phyloP scores from a whole-genome alignment of 2,113 vertebrate species.

The Rhombomys opimus region DNA sequence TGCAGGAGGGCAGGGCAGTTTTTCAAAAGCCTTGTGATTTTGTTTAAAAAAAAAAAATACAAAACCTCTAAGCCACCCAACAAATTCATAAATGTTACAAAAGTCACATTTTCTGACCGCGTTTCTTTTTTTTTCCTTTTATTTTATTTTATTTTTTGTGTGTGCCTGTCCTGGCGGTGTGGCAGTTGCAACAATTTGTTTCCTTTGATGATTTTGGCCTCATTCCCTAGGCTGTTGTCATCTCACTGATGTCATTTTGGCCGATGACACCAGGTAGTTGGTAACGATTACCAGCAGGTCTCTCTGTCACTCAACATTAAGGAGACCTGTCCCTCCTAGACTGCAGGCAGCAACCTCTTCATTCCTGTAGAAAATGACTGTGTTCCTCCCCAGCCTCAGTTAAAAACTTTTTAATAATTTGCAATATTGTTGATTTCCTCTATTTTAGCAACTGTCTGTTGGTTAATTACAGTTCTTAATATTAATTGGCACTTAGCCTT shows the following conservation, averaged over 20 bases:
- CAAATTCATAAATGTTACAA: constrained; percentile 47
- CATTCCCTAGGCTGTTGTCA: constrained; percentile 61
- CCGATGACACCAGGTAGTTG: constrained; percentile 72
- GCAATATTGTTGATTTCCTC: constrained; percentile 48
- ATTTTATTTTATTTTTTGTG: not conserved
- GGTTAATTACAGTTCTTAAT: constrained; percentile 81
- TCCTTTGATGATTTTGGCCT: constrained; percentile 70
- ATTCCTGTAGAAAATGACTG: constrained; percentile 27
- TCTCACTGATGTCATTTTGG: constrained; percentile 68
- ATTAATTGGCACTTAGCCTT: constrained; percentile 73
- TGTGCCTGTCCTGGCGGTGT: constrained; percentile 59
- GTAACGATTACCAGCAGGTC: constrained; percentile 15
- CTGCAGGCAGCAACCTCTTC: not conserved
- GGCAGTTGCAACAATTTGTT: constrained; percentile 44
- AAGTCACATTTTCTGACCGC: constrained; percentile 63
- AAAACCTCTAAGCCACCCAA: not conserved
- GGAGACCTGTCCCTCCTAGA: not conserved
- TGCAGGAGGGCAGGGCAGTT: constrained; percentile 46
- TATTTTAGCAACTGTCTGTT: constrained; percentile 74
- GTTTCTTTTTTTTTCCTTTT: not conserved
- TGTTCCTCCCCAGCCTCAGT: not conserved
- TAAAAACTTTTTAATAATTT: constrained; percentile 73
- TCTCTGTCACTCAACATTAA: constrained; percentile 42
- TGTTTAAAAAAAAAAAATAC: not conserved
- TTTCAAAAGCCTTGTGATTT: constrained; percentile 69